phyloP scores from a whole-genome alignment of 2,888 invertebrate genomes.

The Polyommatus iphigenia region DNA sequence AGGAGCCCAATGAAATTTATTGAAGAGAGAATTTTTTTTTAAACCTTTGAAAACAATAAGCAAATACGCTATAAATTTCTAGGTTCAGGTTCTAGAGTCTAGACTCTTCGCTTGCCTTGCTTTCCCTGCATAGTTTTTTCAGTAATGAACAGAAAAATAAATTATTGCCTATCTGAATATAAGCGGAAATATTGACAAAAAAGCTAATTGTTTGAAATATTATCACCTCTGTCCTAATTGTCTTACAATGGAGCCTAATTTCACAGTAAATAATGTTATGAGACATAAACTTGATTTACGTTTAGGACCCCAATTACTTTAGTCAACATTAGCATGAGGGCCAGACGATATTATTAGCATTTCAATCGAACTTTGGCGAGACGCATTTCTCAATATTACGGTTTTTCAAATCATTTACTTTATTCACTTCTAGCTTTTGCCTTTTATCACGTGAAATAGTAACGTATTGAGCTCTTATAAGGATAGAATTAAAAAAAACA shows the following conservation, averaged over 20 bases:
- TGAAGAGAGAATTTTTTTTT: background rate
- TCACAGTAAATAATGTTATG: background rate
- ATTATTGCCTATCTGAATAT: background rate
- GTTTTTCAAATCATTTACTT: background rate
- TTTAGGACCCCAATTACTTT: background rate
- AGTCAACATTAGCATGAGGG: background rate
- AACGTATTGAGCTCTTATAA: background rate
- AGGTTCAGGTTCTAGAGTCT: no score
- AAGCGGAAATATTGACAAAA: background rate
- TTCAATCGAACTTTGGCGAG: conserved; percentile 12
- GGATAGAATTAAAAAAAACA: no score
- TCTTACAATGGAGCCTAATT: background rate
- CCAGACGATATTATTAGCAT: conserved; percentile 19
- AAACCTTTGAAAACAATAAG: background rate
- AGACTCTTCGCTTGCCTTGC: no score
- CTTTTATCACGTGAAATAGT: background rate
- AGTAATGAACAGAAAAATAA: no score
- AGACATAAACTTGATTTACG: background rate
- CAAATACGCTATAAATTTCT: no score
- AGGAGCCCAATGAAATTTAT: background rate
- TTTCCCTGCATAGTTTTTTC: no score
- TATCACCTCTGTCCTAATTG: background rate
- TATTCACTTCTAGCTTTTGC: background rate
- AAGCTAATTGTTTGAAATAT: background rate
- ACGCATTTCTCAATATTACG: background rate